Conservation (phyloP, 2,888 invertebrate genomes). For the Archips xylosteana region DNA sequence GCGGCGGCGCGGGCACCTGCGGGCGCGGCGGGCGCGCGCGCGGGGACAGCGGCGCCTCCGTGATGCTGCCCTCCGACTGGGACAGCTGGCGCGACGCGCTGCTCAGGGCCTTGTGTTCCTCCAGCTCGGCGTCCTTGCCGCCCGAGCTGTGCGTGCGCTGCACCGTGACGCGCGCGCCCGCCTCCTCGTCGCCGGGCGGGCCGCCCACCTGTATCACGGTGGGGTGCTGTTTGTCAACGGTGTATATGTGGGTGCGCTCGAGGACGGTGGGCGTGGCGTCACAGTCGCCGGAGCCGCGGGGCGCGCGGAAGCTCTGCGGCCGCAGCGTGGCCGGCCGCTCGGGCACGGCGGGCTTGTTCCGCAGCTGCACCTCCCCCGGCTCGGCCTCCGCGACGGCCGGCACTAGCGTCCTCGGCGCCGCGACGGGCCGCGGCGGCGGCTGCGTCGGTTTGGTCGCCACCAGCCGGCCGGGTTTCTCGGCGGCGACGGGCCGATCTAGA, state of each 20-base stretch:
- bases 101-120: constrained; percentile 68
- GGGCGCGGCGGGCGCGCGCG: constrained; percentile 71
- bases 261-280: constrained; percentile 78
- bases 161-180: constrained; percentile 66
- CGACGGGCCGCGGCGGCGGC: constrained; percentile 81
- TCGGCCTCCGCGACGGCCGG: constrained; percentile 55
- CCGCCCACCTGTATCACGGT: constrained; percentile 87
- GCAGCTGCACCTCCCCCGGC: constrained; percentile 79
- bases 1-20: constrained; percentile 53
- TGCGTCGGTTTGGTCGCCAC: constrained; percentile 77
- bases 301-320: constrained; percentile 83
- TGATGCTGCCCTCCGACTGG: constrained; percentile 84
- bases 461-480: constrained; percentile 55
- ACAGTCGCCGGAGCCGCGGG: constrained; percentile 62
- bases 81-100: constrained; percentile 79
- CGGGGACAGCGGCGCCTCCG: constrained; percentile 62
- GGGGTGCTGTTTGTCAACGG: constrained; percentile 91
- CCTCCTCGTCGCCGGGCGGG: constrained; percentile 52
- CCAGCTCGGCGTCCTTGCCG: constrained; percentile 75
- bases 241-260: constrained; percentile 89
- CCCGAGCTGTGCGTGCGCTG: constrained; percentile 81
- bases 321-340: constrained; percentile 91
- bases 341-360: constrained; percentile 92
- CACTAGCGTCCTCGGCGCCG: constrained; percentile 76
- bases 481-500: constrained; percentile 55